Base-by-base conservation (phyloP, 2,888 invertebrate species). In the Iphiclides podalirius region DNA sequence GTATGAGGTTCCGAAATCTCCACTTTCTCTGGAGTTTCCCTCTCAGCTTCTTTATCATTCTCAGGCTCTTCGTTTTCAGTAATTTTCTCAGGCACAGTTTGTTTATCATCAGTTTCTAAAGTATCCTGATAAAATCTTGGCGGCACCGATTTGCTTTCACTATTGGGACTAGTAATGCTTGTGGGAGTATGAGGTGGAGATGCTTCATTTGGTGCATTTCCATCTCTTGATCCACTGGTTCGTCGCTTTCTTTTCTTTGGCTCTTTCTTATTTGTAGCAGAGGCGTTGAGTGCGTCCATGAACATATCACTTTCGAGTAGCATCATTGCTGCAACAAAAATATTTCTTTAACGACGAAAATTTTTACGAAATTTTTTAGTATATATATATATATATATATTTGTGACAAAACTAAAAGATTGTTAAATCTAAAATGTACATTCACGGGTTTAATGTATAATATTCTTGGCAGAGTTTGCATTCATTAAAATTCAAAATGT, bases 291-390 rank as follows among this genome's bases (percentile, higher is more conserved):
- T 0, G 97, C 97, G 77, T 97, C 97, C 94, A 97, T 97, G 74
- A 98, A 98, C 82, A 96, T 93, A 67, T 95, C 96, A 70, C 97
- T 97, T 76, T 98, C 98, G 72, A 96, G 93, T 39, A 98, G 80
- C 59, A 94, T 81, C 80, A 92, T 90, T 44, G 94, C 95, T 94
- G 90, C 59, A 90, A 83, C 71, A 85, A 84, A 69, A 64, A 56
- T n/a, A n/a, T n/a, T n/a, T n/a, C n/a, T n/a, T n/a, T n/a, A n/a
- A n/a, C n/a, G n/a, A 61, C 1, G 23, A 16, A 35, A 16, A 36
- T 8, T 41, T 15, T 15, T 33, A 31, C 2, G 4, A n/a, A n/a
- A n/a, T n/a, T n/a, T n/a, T n/a, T n/a, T n/a, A n/a, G n/a, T n/a
- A n/a, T n/a, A n/a, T n/a, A n/a, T n/a, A n/a, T n/a, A n/a, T n/a